These are phyloP conservation scores for Tetraodon nigroviridis DNA, from an alignment of 2,113 vertebrate species.

Conservation along the genomic window DNA sequence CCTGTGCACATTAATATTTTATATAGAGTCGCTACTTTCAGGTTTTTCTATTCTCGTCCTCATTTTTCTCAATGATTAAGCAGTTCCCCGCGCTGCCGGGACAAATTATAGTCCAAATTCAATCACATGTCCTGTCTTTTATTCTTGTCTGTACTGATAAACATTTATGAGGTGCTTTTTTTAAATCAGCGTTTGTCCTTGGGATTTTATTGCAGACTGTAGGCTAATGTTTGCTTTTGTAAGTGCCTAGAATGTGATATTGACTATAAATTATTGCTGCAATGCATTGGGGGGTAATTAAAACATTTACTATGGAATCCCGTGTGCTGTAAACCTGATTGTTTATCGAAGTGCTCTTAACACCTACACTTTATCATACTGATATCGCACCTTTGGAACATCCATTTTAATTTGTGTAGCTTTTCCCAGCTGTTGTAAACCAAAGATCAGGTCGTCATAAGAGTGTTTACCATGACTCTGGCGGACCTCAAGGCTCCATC, in stretches of 20 bases:
- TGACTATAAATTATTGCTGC: background rate
- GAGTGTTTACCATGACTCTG: constrained; percentile 10
- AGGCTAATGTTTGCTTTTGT: background rate
- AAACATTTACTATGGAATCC: too few species aligned
- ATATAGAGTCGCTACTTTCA: background rate
- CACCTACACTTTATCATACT: constrained; percentile 5
- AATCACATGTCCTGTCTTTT: too few species aligned
- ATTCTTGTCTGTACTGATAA: too few species aligned
- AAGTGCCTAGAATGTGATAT: background rate
- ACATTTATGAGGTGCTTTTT: too few species aligned
- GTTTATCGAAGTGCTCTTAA: background rate
- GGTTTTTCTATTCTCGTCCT: background rate
- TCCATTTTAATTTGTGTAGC: background rate
- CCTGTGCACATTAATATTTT: constrained; percentile 17
- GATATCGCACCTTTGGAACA: constrained; percentile 11
- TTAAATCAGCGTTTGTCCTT: too few species aligned
- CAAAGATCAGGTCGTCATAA: constrained; percentile 9
- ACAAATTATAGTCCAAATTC: background rate
- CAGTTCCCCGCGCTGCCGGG: background rate
- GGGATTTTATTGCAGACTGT: too few species aligned
- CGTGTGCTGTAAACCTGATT: too few species aligned
- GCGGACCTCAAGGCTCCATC: background rate
- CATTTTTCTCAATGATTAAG: constrained; percentile 16
- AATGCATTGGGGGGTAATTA: background rate
- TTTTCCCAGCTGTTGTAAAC: background rate